Base-by-base conservation (phyloP, 2,797 vertebrate genomes). In the Hippoglossus hippoglossus region DNA sequence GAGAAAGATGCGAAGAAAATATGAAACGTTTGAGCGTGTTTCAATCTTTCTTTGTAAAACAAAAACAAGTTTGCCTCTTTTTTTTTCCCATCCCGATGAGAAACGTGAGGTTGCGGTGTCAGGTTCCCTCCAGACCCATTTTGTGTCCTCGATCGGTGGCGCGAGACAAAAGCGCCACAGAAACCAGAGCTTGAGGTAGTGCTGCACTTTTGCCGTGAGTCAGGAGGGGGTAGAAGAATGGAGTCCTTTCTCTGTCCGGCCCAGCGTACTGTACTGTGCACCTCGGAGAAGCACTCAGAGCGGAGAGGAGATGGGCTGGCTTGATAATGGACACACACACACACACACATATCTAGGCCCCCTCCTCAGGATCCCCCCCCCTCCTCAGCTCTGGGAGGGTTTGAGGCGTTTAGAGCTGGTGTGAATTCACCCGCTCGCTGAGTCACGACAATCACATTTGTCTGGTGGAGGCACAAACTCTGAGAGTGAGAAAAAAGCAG, bases 41-140 rank as follows among this genome's bases (percentile, higher is more conserved):
- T 63, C 4, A 39, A 13, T 15, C 9, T 41, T 13, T 47, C 3
- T 60, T 63, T 4, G 16, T 34, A 52, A 75, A 57, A 77, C 55
- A 50, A 55, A 41, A 50, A 34, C 51, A 65, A 63, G 9, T 28
- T 44, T 13, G 13, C 0, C 4, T 1, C 3, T 57, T 57, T 81
- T 81, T 71, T n/a, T 4, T 18, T 18, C 16, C 41, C 69, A 52
- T 77, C 73, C 55, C 71, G 67, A 77, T 80, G 87, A 89, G 89
- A 91, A 90, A 90, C 77, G 77, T 83, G 79, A 91, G 81, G 91
- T 84, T 4, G 62, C 76, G 77, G 92, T 93, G 86, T 94, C 87
- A 84, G 86, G 91, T 94, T 95, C 82, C 87, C 85, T 86, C 86
- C 89, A 92, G 85, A 80, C 91, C 92, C 91, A 93, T 94, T 94